Conservation (phyloP, 1,140 invertebrate species). For the Drosophila fuyamai region DNA sequence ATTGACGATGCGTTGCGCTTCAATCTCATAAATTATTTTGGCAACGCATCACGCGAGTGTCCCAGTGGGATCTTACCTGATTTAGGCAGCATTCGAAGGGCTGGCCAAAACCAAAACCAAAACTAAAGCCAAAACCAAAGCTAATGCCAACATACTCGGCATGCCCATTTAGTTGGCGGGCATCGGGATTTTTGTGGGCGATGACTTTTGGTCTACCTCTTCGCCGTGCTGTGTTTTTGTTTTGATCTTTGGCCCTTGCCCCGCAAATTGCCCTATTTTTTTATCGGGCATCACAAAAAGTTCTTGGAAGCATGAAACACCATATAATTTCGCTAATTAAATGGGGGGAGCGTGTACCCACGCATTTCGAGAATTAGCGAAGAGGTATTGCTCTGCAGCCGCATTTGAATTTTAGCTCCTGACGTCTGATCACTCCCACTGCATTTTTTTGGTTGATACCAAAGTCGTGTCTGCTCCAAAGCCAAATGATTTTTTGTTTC, state of each 20-base stretch:
- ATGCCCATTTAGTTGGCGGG: conserved; percentile 62
- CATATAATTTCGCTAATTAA: conserved; percentile 84
- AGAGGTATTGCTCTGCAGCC: conserved; percentile 18
- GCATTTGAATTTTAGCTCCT: conserved; percentile 36
- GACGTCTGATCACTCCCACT: conserved; percentile 43
- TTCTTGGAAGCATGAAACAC: conserved; percentile 73
- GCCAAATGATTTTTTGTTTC: conserved; percentile 10
- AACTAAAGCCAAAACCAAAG: conserved; percentile 43
- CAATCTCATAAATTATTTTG: conserved; percentile 84
- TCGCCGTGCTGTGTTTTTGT: conserved; percentile 61
- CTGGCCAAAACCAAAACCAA: conserved; percentile 63
- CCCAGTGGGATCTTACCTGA: conserved; percentile 71
- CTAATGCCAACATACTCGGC: conserved; percentile 71
- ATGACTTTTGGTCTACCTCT: conserved; percentile 75
- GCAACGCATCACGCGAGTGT: conserved; percentile 82
- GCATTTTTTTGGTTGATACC: background rate
- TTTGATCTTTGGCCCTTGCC: conserved; percentile 75
- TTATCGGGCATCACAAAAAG: conserved; percentile 60
- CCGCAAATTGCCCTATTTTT: conserved; percentile 76
- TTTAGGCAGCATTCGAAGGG: conserved; percentile 51
- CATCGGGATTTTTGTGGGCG: conserved; percentile 78
- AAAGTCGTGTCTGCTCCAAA: conserved; percentile 14
- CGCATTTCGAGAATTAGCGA: conserved; percentile 38
- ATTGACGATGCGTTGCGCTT: conserved; percentile 78
- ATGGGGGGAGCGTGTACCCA: conserved; percentile 76